phyloP scores from a whole-genome alignment of 2,888 invertebrate species.

The Abrostola triplasia region DNA sequence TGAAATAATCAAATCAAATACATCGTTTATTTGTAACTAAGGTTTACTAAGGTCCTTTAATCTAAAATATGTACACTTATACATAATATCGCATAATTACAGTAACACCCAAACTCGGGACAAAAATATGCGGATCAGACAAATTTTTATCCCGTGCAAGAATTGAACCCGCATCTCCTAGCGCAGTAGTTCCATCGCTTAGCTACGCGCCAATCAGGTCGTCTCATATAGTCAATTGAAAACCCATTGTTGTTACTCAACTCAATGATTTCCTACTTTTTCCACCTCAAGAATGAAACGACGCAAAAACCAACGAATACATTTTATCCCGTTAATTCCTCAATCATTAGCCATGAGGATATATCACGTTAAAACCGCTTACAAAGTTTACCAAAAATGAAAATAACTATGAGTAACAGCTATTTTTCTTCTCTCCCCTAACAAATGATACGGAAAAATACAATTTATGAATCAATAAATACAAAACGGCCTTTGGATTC shows the following conservation, averaged over 20 bases:
- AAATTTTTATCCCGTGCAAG: too few species aligned
- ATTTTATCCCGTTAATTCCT: conserved; percentile 44
- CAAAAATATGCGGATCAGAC: too few species aligned
- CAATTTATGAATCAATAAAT: conserved; percentile 61
- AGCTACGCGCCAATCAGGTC: background rate
- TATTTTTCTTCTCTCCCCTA: conserved; percentile 41
- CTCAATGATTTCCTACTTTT: conserved; percentile 14
- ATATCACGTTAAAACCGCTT: conserved; percentile 42
- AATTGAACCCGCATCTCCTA: too few species aligned
- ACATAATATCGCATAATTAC: too few species aligned
- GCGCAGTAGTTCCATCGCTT: background rate
- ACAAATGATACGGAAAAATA: conserved; percentile 50
- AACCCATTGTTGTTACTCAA: conserved; percentile 11
- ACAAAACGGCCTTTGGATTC: conserved; percentile 48
- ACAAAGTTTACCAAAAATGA: conserved; percentile 43
- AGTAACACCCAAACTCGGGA: too few species aligned
- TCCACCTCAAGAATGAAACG: conserved; percentile 5
- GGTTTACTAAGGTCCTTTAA: too few species aligned
- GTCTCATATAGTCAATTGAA: background rate
- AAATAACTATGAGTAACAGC: conserved; percentile 42
- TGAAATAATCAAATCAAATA: too few species aligned
- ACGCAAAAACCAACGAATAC: conserved; percentile 24
- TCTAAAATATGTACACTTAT: too few species aligned
- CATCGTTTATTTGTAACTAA: too few species aligned
- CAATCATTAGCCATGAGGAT: conserved; percentile 44